Percentiles rank a stretch among this genome's conserved stretches.
phyloP scores from a whole-genome alignment of 1,140 invertebrate genomes.

The Hylaeus volcanicus region DNA sequence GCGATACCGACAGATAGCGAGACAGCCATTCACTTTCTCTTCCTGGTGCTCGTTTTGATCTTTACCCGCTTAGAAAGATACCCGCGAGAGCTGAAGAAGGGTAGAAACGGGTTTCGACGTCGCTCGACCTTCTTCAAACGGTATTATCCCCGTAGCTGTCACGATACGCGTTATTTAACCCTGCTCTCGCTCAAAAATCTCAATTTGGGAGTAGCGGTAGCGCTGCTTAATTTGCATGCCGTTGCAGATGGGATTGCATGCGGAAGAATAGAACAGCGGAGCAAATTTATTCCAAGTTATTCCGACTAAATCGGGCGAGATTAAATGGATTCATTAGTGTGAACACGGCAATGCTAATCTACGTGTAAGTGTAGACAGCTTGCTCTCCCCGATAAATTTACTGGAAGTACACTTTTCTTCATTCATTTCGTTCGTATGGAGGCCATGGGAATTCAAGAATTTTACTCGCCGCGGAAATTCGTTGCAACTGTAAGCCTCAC shows the following conservation, averaged over 20 bases:
- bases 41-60: background rate
- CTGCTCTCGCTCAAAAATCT: conserved; percentile 30
- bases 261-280: background rate
- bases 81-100: background rate
- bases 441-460: too few species aligned
- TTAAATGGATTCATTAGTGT: conserved; percentile 1
- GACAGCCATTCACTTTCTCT: background rate
- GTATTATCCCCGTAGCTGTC: conserved; percentile 6
- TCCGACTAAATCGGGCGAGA: background rate
- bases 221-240: conserved; percentile 20
- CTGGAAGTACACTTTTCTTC: background rate
- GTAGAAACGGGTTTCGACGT: background rate
- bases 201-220: background rate
- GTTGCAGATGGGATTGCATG: background rate
- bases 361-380: background rate
- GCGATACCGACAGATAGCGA: background rate
- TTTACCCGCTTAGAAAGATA: background rate
- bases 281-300: conserved; percentile 13
- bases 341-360: background rate
- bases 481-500: too few species aligned
- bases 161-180: conserved; percentile 12
- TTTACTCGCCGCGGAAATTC: too few species aligned
- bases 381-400: background rate
- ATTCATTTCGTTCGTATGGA: too few species aligned
- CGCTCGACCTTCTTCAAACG: background rate